Evolutionary conservation across 2,113 vertebrate species (phyloP), one percentile per base, ranked within the genome.

Genomic region (Numida meleagris): DNA sequence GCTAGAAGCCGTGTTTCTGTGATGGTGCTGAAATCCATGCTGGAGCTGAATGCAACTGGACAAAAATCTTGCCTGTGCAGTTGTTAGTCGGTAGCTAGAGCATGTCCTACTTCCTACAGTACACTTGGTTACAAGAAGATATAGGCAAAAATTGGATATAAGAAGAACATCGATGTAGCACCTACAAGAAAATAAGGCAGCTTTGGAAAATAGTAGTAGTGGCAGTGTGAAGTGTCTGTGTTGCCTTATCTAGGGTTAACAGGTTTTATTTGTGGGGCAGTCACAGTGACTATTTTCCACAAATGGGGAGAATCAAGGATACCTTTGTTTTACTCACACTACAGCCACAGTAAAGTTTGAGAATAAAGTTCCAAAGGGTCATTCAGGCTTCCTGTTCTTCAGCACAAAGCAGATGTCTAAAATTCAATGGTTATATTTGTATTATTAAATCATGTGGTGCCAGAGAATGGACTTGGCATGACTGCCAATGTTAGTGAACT

Each of bases 291-390:
- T 74, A 6, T 68, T 90, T 61, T 82, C 10, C n/a, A 46, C 14
- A 58, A 65, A 74, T 9, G 29, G 40, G 43, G 63, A 86, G 46
- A 65, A 40, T 24, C 0, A 0, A 34, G 20, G 15, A 25, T 23
- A 36, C 8, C 23, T 65, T 70, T 71, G 18, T 34, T 80, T 36
- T 53, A 20, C n/a, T 65, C 38, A 76, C 57, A 7, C 14, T 19
- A 17, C 8, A 6, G 55, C 4, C 45, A 34, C 0, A 1, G 57
- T 34, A 38, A 25, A 70, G 6, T 1, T 0, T 33, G 17, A 75
- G 8, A 38, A 65, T 14, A 19, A 84, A 68, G 36, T 79, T 42
- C 38, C 68, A 40, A 18, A n/a, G 27, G 12, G 23, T 50, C 36
- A 58, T 38, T 27, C 36, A 70, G 48, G 23, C 14, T 84, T 79